phyloP scores from a whole-genome alignment of 2,888 invertebrate genomes.

The Germaria angustata region DNA sequence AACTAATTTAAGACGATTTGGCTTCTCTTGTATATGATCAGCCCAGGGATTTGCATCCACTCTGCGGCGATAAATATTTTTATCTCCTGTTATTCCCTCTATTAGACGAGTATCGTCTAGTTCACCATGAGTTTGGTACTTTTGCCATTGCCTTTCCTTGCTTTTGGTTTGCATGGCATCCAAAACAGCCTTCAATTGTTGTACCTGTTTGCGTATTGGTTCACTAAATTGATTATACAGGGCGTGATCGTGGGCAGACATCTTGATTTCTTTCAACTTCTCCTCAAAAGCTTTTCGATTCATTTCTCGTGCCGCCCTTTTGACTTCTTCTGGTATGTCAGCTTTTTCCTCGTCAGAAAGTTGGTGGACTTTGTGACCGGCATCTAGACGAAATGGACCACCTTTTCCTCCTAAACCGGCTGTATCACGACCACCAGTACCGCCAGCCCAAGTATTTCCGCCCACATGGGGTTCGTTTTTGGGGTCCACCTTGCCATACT shows the following conservation, averaged over 20 bases:
- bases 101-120: constrained; percentile 96
- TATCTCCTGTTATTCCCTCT: constrained; percentile 96
- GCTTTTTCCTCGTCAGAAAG: constrained; percentile 94
- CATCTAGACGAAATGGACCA: constrained; percentile 96
- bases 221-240: constrained; percentile 90
- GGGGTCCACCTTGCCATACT: constrained; percentile 95
- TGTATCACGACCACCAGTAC: constrained; percentile 95
- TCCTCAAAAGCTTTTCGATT: constrained; percentile 93
- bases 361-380: constrained; percentile 96
- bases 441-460: constrained; percentile 98
- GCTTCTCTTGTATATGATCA: constrained; percentile 91
- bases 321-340: constrained; percentile 93
- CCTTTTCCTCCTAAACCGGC: constrained; percentile 98
- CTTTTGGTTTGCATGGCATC: constrained; percentile 94
- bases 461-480: constrained; percentile 96
- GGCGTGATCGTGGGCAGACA: constrained; percentile 96
- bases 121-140: constrained; percentile 97
- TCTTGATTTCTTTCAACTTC: constrained; percentile 92
- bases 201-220: constrained; percentile 88
- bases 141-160: constrained; percentile 95
- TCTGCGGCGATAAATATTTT: constrained; percentile 91
- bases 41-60: constrained; percentile 93
- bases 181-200: constrained; percentile 90
- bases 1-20: constrained; percentile 91
- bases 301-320: constrained; percentile 95